Percentiles rank a stretch among this genome's conserved stretches.
Evolutionary conservation across 1,140 invertebrate species (phyloP).

Genomic region (Musca vetustissima): DNA sequence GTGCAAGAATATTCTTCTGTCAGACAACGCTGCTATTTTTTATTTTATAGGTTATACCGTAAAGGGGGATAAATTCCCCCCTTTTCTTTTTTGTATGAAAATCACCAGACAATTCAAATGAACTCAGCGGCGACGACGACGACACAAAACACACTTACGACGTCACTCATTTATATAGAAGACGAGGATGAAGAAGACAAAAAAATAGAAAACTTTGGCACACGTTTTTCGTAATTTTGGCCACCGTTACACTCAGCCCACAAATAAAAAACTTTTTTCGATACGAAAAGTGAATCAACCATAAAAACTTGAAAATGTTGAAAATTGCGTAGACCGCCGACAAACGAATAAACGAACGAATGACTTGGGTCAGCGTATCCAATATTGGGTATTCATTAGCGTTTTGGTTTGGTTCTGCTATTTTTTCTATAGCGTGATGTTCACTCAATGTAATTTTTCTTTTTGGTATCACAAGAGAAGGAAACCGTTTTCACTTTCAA

Average conservation of each 20-base stretch:
- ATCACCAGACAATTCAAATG: neutral
- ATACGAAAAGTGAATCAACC: too few species aligned
- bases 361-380: too few species aligned
- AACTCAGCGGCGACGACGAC: neutral
- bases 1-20: neutral
- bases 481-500: too few species aligned
- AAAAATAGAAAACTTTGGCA: neutral
- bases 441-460: too few species aligned
- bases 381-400: too few species aligned
- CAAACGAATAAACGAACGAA: too few species aligned
- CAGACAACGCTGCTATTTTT: slow-evolving; percentile 2
- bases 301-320: too few species aligned
- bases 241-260: too few species aligned
- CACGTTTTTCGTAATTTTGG: slow-evolving; percentile 19
- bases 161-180: neutral
- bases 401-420: too few species aligned
- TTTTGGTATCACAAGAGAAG: too few species aligned
- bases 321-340: too few species aligned
- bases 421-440: too few species aligned
- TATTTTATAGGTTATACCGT: neutral
- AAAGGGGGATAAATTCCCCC: neutral
- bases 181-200: neutral
- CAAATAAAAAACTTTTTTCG: neutral
- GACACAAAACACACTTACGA: slow-evolving; percentile 21
- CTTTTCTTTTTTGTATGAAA: neutral